phyloP scores from a whole-genome alignment of 1,140 invertebrate species.

The Hormaphis cornu region DNA sequence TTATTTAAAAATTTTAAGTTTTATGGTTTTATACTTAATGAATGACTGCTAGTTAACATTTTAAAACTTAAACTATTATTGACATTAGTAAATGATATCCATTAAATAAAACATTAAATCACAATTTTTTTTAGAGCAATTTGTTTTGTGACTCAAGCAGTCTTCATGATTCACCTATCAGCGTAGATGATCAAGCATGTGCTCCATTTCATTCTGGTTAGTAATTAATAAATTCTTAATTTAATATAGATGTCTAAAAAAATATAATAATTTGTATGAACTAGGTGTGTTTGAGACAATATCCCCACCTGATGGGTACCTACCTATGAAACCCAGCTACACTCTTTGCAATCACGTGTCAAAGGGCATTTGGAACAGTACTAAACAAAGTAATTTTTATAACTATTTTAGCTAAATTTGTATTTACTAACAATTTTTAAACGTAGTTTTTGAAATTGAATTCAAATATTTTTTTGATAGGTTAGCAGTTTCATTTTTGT shows the following conservation, averaged over 20 bases:
- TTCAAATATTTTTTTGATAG: too few relatives aligned
- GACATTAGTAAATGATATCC: too few relatives aligned
- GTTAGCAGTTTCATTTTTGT: too few relatives aligned
- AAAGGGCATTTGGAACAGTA: not conserved
- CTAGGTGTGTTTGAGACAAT: not conserved
- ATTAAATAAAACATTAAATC: too few relatives aligned
- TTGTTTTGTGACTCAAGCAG: slow-evolving; percentile 27
- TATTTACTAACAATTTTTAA: too few relatives aligned
- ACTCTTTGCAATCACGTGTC: not conserved
- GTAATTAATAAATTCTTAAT: not conserved
- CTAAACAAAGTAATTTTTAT: slow-evolving; percentile 17
- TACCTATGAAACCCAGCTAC: slow-evolving; percentile 21
- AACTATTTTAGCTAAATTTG: too few relatives aligned
- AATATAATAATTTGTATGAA: not conserved
- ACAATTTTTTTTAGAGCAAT: too few relatives aligned
- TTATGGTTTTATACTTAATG: too few relatives aligned
- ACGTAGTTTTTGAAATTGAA: too few relatives aligned
- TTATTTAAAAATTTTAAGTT: too few relatives aligned
- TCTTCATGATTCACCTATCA: slow-evolving; percentile 15
- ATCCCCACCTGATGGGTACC: slow-evolving; percentile 15
- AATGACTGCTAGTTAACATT: too few relatives aligned
- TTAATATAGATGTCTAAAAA: not conserved
- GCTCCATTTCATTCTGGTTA: slow-evolving; percentile 3
- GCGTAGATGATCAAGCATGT: slow-evolving; percentile 3
- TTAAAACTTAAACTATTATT: too few relatives aligned